A percentile compares a stretch with the other conserved stretches of the same genome.
phyloP scores from a whole-genome alignment of 1,140 invertebrate species.

The Scaptomyza pallida region DNA sequence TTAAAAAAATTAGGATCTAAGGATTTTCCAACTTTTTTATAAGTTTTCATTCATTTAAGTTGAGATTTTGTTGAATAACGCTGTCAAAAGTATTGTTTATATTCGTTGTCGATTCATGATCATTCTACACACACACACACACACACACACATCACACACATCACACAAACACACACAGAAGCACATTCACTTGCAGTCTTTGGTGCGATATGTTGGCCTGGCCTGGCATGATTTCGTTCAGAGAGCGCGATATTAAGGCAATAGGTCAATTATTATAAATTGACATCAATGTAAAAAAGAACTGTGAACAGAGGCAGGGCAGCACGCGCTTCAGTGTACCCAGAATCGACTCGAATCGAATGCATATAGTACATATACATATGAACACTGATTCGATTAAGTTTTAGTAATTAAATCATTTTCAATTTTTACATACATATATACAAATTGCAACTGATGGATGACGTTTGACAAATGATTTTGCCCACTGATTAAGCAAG shows the following conservation, averaged over 20 bases:
- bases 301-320: conserved; percentile 17
- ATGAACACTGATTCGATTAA: conserved; percentile 73
- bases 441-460: conserved; percentile 55
- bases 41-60: no score
- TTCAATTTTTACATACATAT: conserved; percentile 49
- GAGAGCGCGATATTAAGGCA: conserved; percentile 81
- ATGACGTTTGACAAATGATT: conserved; percentile 56
- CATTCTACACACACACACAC: conserved; percentile 13
- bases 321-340: conserved; percentile 36
- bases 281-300: conserved; percentile 81
- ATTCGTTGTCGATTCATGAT: conserved; percentile 27
- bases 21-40: no score
- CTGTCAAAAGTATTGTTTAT: conserved; percentile 17
- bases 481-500: conserved; percentile 16
- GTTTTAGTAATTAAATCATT: conserved; percentile 72
- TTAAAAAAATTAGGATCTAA: no score
- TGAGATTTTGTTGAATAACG: no score
- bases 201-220: conserved; percentile 24
- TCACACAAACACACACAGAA: conserved; percentile 11
- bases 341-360: conserved; percentile 29
- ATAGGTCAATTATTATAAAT: conserved; percentile 84
- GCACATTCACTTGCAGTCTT: conserved; percentile 36
- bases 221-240: conserved; percentile 67
- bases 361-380: conserved; percentile 24
- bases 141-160: conserved; percentile 13